Percentiles rank a stretch among this genome's conserved stretches.
Conservation (phyloP, 2,888 invertebrate species). For the Siphlonurus alternatus region DNA sequence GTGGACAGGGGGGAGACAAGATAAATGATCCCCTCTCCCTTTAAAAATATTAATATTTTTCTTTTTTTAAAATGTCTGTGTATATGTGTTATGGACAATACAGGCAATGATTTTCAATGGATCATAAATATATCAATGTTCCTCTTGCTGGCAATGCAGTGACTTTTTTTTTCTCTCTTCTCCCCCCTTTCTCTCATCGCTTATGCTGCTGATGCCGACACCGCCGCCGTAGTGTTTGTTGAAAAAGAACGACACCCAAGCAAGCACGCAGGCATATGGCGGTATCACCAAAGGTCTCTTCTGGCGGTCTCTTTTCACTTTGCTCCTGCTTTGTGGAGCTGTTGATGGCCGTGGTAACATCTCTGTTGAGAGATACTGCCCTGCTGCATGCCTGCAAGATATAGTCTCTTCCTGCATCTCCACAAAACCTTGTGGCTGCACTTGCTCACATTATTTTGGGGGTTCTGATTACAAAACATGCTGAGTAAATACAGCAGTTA, state of each 20-base stretch:
- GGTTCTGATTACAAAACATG: no score
- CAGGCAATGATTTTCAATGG: constrained; percentile 10
- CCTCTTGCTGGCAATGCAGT: constrained; percentile 3
- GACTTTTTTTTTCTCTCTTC: neutral
- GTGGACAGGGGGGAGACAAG: neutral
- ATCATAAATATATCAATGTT: constrained; percentile 9
- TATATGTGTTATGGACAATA: constrained; percentile 6
- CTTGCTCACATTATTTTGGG: no score
- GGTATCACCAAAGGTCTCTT: neutral
- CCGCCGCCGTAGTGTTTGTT: neutral
- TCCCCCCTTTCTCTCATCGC: constrained; percentile 1
- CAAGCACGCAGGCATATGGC: neutral
- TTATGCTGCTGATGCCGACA: neutral
- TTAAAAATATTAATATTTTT: neutral
- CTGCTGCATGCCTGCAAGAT: no score
- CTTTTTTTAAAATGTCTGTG: neutral
- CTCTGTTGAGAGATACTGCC: neutral
- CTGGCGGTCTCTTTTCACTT: neutral
- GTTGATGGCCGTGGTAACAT: neutral
- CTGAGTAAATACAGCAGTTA: no score
- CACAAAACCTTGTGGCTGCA: no score
- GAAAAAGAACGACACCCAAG: neutral
- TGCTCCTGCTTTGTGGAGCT: neutral
- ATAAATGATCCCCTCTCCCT: neutral
- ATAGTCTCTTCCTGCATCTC: no score